Percentiles rank a stretch among this genome's conserved stretches.
phyloP scores from a whole-genome alignment of 2,797 vertebrate genomes.

The Ataeniobius toweri region DNA sequence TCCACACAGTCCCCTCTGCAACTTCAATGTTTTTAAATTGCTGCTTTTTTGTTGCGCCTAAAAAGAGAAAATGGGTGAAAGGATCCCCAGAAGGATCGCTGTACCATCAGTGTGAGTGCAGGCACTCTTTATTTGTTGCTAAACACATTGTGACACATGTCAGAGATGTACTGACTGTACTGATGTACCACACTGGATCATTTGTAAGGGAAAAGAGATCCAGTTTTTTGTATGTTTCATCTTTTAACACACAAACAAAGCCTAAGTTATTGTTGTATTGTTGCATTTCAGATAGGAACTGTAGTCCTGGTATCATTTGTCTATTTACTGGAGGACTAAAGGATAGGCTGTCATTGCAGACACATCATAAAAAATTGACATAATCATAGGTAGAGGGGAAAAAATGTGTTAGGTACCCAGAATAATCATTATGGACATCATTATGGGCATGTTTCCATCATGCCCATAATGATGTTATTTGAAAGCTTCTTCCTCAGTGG shows the following conservation, averaged over 20 bases:
- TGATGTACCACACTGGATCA: not conserved
- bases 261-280: too few relatives aligned
- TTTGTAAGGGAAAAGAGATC: not conserved
- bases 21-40: conserved; percentile 62
- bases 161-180: conserved; percentile 20
- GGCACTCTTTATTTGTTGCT: conserved; percentile 59
- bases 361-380: too few relatives aligned
- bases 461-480: too few relatives aligned
- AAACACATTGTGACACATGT: conserved; percentile 30
- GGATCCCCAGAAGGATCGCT: conserved; percentile 60
- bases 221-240: not conserved
- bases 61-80: conserved; percentile 59
- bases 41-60: conserved; percentile 53
- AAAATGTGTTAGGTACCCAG: too few relatives aligned
- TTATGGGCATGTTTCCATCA: too few relatives aligned
- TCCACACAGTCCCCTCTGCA: conserved; percentile 62
- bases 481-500: too few relatives aligned
- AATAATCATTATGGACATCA: too few relatives aligned
- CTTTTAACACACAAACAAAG: not conserved
- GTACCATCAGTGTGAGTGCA: conserved; percentile 73
- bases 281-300: not conserved
- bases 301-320: not conserved
- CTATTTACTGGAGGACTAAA: not conserved
- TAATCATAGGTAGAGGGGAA: too few relatives aligned
- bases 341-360: not conserved